phyloP scores from a whole-genome alignment of 2,113 vertebrate species.

The Microtus pennsylvanicus region DNA sequence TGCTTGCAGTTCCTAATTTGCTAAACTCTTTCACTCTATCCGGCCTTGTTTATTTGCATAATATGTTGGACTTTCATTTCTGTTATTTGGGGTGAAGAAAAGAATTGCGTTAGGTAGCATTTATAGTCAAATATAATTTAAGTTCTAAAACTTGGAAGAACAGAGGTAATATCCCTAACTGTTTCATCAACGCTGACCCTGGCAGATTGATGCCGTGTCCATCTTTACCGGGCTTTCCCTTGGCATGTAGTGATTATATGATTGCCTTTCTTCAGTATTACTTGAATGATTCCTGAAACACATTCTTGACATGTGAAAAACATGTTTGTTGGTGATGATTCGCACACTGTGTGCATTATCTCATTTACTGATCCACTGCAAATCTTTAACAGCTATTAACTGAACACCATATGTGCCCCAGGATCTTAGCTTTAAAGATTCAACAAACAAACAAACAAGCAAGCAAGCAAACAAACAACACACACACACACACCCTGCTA shows the following conservation, averaged over 20 bases:
- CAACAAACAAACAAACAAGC: not conserved
- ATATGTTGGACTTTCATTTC: constrained; percentile 21
- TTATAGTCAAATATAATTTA: not conserved
- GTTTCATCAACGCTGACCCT: not conserved
- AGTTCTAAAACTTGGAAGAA: not conserved
- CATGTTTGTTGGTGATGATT: not conserved
- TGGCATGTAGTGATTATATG: not conserved
- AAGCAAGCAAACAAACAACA: no score
- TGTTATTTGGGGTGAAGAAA: not conserved
- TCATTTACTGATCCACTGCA: not conserved
- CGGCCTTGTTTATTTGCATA: not conserved
- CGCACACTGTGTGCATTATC: not conserved
- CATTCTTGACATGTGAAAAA: not conserved
- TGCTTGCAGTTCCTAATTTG: not conserved
- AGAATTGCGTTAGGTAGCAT: not conserved
- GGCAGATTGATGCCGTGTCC: no score
- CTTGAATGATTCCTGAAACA: not conserved
- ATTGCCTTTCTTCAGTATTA: not conserved
- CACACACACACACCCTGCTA: not conserved
- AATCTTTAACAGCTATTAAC: not conserved
- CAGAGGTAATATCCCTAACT: not conserved
- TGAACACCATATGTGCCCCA: not conserved
- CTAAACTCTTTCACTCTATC: not conserved
- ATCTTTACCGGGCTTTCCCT: not conserved
- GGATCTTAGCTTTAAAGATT: not conserved